A percentile compares a stretch with the other conserved stretches of the same genome.
Evolutionary conservation across 2,113 vertebrate genomes (phyloP).

Genomic region (Hyla sarda): DNA sequence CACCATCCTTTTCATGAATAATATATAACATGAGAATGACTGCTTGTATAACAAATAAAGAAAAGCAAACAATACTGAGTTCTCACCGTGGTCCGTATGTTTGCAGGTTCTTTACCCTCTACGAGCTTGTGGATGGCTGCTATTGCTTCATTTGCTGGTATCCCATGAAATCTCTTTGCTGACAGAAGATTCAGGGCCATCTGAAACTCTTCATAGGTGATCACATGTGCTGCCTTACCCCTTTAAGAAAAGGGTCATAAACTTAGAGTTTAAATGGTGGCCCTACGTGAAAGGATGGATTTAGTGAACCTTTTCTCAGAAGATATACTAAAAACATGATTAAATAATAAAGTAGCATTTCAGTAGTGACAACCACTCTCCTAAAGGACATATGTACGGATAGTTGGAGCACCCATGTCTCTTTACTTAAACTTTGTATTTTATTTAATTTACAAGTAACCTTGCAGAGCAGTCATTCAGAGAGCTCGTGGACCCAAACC

Average conservation of each 20-base stretch:
- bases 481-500: no score
- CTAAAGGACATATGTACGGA: no score
- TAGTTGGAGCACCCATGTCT: no score
- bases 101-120: conserved; percentile 80
- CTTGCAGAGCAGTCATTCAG: no score
- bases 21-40: not conserved
- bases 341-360: no score
- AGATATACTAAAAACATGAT: no score
- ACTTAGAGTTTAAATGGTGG: not conserved
- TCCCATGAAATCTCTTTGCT: conserved; percentile 80
- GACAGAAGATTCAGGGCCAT: conserved; percentile 83
- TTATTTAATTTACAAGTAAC: no score
- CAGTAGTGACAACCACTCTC: no score
- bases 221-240: conserved; percentile 79
- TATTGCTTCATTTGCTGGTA: conserved; percentile 77
- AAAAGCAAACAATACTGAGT: not conserved
- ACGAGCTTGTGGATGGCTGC: conserved; percentile 77
- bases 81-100: conserved; percentile 78
- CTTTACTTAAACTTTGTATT: no score
- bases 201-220: conserved; percentile 84
- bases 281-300: no score
- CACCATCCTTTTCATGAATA: not conserved
- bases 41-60: no score
- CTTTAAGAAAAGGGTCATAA: conserved; percentile 63
- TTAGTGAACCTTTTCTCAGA: no score